Conservation (phyloP, 2,113 vertebrate genomes). For the Melanerpes formicivorus region DNA sequence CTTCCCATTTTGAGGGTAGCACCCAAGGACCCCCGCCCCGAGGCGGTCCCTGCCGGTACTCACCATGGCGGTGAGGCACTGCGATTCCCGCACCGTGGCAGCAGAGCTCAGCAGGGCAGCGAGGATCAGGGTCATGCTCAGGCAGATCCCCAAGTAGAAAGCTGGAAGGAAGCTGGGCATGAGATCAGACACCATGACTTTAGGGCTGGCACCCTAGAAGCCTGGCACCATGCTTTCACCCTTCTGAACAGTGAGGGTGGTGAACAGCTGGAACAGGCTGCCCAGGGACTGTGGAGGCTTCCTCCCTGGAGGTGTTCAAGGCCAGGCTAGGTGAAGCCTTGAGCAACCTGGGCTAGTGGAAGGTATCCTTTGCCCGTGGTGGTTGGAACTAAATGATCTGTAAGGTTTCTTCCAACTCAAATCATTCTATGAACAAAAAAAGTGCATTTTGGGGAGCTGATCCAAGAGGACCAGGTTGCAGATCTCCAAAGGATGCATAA, state of each 20-base stretch:
- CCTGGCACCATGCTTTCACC: not conserved
- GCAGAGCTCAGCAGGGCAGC: slow-evolving; percentile 56
- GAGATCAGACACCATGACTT: not conserved
- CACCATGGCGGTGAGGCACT: slow-evolving; percentile 51
- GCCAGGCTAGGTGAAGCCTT: too few relatives aligned
- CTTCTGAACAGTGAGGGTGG: too few relatives aligned
- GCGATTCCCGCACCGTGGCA: slow-evolving; percentile 47
- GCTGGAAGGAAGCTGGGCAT: slow-evolving; percentile 31
- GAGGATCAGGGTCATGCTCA: slow-evolving; percentile 58
- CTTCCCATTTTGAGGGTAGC: accelerated
- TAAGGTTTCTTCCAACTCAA: too few relatives aligned
- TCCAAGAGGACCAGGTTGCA: not conserved
- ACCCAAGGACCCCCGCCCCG: not conserved
- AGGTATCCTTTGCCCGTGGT: too few relatives aligned
- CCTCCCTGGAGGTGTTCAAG: too few relatives aligned
- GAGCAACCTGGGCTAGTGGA: too few relatives aligned
- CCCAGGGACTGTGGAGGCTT: too few relatives aligned
- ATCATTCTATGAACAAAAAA: too few relatives aligned
- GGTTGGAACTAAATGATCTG: too few relatives aligned
- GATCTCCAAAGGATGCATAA: not conserved
- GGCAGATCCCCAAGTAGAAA: slow-evolving; percentile 60
- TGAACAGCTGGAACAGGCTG: too few relatives aligned
- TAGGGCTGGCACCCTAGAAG: not conserved
- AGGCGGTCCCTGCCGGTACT: not conserved
- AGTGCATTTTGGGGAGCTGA: not conserved